Conservation (phyloP, 2,113 vertebrate genomes). For the Rhinoptilus africanus region DNA sequence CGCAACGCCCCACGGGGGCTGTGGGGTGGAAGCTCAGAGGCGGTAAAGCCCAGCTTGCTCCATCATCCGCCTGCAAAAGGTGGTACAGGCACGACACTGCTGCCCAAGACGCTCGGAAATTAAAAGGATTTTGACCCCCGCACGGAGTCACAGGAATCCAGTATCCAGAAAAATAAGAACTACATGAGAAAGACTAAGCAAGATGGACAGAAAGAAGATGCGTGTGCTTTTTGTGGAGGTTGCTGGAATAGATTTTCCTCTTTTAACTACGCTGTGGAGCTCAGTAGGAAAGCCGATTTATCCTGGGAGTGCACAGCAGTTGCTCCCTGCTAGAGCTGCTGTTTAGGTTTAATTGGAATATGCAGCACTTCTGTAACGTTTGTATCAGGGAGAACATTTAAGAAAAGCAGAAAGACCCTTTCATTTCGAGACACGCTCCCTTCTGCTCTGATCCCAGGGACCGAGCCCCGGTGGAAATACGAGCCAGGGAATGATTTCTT, state of each 20-base stretch:
- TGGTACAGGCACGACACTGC: not conserved
- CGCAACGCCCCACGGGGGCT: not conserved
- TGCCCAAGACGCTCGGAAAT: not conserved
- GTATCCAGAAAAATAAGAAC: not conserved
- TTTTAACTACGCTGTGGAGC: not conserved
- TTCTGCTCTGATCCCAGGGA: not conserved
- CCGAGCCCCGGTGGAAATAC: not conserved
- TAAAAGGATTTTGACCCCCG: not conserved
- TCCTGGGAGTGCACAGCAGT: slow-evolving; percentile 22
- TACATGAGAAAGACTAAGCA: not conserved
- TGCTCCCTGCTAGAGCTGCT: not conserved
- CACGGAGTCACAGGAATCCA: not conserved
- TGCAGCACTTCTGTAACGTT: not conserved
- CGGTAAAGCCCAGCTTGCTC: not conserved
- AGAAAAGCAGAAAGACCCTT: not conserved
- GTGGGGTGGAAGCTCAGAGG: not conserved
- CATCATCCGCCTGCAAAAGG: not conserved
- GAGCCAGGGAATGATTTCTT: not conserved
- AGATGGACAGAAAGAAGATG: not conserved
- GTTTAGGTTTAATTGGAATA: slow-evolving; percentile 49
- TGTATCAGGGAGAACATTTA: not conserved
- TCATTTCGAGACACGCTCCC: not conserved
- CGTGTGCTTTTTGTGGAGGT: not conserved
- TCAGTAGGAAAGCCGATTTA: slow-evolving; percentile 40
- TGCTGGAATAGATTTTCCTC: not conserved